Evolutionary conservation across 2,888 invertebrate genomes (phyloP).

Genomic region (Camptogramma bilineatum): DNA sequence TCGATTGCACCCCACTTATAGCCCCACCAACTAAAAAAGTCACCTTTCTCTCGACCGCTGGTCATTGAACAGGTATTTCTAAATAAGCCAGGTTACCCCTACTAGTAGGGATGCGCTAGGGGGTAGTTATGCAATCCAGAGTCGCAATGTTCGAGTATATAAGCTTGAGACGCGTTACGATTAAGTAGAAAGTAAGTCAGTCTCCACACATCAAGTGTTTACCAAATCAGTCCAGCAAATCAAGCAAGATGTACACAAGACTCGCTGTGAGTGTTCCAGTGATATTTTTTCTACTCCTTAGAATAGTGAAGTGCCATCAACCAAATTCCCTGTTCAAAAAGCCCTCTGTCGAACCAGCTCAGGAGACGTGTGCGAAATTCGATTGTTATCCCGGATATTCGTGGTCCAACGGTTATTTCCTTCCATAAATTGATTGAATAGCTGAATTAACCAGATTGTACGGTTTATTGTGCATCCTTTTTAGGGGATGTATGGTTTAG

Average conservation of each 20-base stretch:
- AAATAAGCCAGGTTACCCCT: slow-evolving; percentile 59
- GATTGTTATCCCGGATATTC: background rate
- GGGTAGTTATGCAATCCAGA: slow-evolving; percentile 77
- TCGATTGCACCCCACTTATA: slow-evolving; percentile 62
- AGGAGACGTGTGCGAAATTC: background rate
- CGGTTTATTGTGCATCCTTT: background rate
- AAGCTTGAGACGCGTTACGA: slow-evolving; percentile 68
- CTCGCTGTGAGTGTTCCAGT: slow-evolving; percentile 73
- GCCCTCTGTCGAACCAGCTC: background rate
- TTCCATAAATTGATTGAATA: background rate
- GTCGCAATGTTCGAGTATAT: slow-evolving; percentile 67
- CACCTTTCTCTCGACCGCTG: slow-evolving; percentile 53
- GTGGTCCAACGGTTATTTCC: background rate
- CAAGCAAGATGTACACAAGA: slow-evolving; percentile 81
- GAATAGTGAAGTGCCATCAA: background rate
- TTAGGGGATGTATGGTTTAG: too few relatives aligned
- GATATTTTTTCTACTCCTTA: background rate
- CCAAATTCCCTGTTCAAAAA: background rate
- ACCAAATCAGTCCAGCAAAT: slow-evolving; percentile 76
- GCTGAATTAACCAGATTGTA: background rate
- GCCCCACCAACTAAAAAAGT: slow-evolving; percentile 60
- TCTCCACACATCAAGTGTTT: slow-evolving; percentile 64
- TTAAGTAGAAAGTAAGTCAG: slow-evolving; percentile 74
- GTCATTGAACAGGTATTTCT: slow-evolving; percentile 57
- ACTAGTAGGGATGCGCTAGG: slow-evolving; percentile 78